Percentiles rank a stretch among this genome's conserved stretches.
Conservation (phyloP, 2,113 vertebrate genomes). For the Notothenia coriiceps region DNA sequence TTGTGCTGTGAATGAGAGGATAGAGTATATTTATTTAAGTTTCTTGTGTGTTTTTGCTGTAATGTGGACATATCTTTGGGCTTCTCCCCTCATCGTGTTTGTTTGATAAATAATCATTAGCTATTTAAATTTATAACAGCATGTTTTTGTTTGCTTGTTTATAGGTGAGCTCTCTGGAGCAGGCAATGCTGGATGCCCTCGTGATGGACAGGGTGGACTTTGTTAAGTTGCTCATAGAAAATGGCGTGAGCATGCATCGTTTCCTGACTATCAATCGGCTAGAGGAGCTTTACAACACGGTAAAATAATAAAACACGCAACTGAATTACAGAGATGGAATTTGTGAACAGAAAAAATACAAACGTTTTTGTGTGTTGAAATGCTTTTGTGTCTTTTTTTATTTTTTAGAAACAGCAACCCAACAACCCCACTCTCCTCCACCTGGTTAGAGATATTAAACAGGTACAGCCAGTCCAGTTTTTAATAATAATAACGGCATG, state of each 20-base stretch:
- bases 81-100: neutral
- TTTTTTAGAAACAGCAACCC: constrained; percentile 92
- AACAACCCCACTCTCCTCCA: constrained; percentile 96
- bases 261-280: constrained; percentile 96
- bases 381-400: neutral
- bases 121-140: constrained; percentile 20
- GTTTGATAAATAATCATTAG: constrained; percentile 45
- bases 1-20: constrained; percentile 16
- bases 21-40: constrained; percentile 30
- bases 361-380: neutral
- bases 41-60: neutral
- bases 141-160: constrained; percentile 68
- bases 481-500: too few species aligned
- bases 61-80: constrained; percentile 3
- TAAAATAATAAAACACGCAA: constrained; percentile 71
- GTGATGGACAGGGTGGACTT: constrained; percentile 99
- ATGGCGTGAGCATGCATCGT: constrained; percentile 99
- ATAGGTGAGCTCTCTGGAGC: constrained; percentile 96
- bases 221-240: constrained; percentile 98
- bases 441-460: constrained; percentile 96
- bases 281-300: constrained; percentile 98
- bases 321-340: neutral
- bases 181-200: constrained; percentile 98
- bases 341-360: neutral
- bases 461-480: constrained; percentile 81